These are phyloP conservation scores for Hemiprocne comata DNA, from an alignment of 2,113 vertebrate genomes.

Conservation along the genomic window DNA sequence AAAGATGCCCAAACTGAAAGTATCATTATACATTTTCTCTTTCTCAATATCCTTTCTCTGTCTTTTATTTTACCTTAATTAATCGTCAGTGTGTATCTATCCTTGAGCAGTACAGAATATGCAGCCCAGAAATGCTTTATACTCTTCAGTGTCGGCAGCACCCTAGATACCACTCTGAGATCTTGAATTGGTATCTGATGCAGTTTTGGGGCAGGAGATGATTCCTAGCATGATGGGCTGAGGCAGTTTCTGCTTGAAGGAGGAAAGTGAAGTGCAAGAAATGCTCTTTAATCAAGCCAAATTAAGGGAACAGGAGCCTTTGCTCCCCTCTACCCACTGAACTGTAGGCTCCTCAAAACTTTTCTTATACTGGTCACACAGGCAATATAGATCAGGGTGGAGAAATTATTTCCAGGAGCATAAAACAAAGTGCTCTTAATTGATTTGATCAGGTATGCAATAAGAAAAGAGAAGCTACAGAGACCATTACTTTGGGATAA, in stretches of 20 bases:
- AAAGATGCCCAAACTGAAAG: background rate
- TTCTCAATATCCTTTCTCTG: background rate
- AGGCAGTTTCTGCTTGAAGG: background rate
- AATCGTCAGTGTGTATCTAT: background rate
- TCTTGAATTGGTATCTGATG: background rate
- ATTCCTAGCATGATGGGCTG: background rate
- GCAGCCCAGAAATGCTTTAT: background rate
- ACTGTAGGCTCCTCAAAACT: background rate
- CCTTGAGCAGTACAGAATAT: background rate
- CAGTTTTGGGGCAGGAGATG: background rate
- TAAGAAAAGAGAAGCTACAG: background rate
- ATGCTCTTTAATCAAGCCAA: background rate
- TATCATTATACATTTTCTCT: background rate
- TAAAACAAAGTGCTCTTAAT: background rate
- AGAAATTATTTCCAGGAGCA: background rate
- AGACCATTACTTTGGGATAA: background rate
- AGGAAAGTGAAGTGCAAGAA: background rate
- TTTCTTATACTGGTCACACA: background rate
- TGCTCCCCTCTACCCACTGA: background rate
- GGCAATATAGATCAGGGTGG: background rate
- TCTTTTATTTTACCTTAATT: background rate
- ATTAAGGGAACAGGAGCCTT: background rate
- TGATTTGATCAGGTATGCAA: background rate
- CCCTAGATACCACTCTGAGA: background rate
- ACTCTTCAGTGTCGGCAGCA: background rate